Conservation (phyloP, 2,797 vertebrate genomes). For the Hephaestus fuliginosus region DNA sequence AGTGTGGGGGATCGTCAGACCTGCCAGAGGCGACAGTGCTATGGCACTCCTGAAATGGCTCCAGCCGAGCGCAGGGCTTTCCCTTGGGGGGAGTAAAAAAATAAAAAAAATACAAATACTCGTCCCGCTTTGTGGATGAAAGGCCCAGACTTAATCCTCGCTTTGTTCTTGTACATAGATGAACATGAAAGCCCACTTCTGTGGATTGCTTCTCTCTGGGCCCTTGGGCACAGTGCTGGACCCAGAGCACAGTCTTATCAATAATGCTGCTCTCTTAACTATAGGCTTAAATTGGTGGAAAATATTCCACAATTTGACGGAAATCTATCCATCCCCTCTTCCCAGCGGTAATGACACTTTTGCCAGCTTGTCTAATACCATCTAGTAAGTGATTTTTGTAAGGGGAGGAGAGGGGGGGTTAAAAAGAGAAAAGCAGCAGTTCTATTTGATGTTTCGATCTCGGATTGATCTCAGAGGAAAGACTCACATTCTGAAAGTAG, state of each 20-base stretch:
- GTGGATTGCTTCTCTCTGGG: constrained; percentile 84
- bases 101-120: constrained; percentile 73
- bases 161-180: constrained; percentile 90
- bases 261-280: constrained; percentile 87
- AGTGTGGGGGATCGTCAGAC: constrained; percentile 74
- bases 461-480: constrained; percentile 98
- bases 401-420: constrained; percentile 67
- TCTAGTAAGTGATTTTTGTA: constrained; percentile 94
- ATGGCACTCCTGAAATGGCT: constrained; percentile 70
- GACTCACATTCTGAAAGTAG: constrained; percentile 97
- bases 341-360: constrained; percentile 89
- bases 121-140: constrained; percentile 83
- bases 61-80: constrained; percentile 48
- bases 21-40: constrained; percentile 67
- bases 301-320: constrained; percentile 91
- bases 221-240: constrained; percentile 80
- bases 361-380: constrained; percentile 91
- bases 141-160: constrained; percentile 85
- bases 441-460: constrained; percentile 99
- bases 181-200: constrained; percentile 90
- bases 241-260: constrained; percentile 85
- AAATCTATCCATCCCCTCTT: constrained; percentile 85
- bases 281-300: constrained; percentile 87
- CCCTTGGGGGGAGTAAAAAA: constrained; percentile 68
- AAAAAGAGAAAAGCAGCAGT: constrained; percentile 89